phyloP scores from a whole-genome alignment of 53 echinoderm and acorn worm species.

The Glandiceps talaboti region DNA sequence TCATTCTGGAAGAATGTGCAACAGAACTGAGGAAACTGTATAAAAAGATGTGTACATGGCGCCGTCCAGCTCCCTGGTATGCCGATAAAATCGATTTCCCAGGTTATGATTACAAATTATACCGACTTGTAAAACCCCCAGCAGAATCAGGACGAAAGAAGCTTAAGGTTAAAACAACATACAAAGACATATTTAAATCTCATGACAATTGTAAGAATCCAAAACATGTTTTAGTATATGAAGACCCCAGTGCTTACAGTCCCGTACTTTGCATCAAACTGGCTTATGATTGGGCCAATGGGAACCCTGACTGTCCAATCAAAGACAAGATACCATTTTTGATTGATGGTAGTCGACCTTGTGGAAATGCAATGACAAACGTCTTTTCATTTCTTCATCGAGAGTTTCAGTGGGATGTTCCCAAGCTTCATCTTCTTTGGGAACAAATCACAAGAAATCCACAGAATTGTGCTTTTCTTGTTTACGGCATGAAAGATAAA shows the following conservation, averaged over 20 bases:
- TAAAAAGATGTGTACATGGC: not conserved
- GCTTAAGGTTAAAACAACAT: not conserved
- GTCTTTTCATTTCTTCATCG: not conserved
- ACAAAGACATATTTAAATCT: not conserved
- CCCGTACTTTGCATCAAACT: not conserved
- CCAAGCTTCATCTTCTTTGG: not conserved
- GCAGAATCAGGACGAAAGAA: not conserved
- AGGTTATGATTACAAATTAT: not conserved
- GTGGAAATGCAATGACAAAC: not conserved
- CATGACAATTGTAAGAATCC: not conserved
- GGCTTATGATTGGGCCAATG: not conserved
- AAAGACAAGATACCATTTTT: not conserved
- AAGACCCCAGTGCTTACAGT: not conserved
- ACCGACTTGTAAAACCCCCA: not conserved
- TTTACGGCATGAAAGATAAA: not conserved
- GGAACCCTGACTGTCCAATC: not conserved
- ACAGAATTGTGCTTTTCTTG: not conserved
- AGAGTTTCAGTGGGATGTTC: not conserved
- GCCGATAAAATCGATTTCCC: not conserved
- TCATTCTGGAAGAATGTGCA: not conserved
- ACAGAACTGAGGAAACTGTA: not conserved
- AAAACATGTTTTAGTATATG: not conserved
- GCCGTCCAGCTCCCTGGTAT: not conserved
- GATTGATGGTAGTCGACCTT: not conserved
- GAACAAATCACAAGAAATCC: not conserved